Evolutionary conservation across 2,888 invertebrate species (phyloP), one percentile per base, ranked within the genome.

Genomic region (Nomada lathburiana): DNA sequence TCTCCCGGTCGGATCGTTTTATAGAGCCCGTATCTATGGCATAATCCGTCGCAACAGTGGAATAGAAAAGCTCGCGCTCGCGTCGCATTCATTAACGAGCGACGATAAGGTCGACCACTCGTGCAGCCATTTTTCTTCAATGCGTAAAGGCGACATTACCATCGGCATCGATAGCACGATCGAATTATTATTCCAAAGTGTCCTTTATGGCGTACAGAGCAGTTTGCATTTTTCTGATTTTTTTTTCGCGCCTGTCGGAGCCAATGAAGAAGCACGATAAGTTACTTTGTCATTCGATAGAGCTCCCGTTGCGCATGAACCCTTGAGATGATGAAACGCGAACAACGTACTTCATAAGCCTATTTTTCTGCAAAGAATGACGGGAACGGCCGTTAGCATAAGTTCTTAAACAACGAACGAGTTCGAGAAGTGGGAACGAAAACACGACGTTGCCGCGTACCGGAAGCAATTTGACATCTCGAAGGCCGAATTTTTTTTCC

Each of bases 21-120:
- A 71, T 64, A 59, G 57, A 75, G 76, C 23, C 42, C 55, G 59
- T 44, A 11, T 11, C 67, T 55, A 29, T 36, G 7, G 36, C 36
- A 36, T 29, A 57, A 80, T 42, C 13, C 79, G 13, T 55, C 13
- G 60, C 29, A 29, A 16, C 67, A 23, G 71, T 52, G 59, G 20
- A n/a, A 59, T 74, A 23, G 20, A 62, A 3, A 67, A 55, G 50
- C 70, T 71, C 47, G 47, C 65, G 26, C 52, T 70, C 36, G 55
- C 47, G 65, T 53, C 67, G 72, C 68, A 68, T 69, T 76, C 63
- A 68, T 82, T 81, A 70, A 82, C 36, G 81, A 80, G 55, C 64
- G 60, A 71, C 80, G 44, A 72, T 79, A 79, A 81, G 81, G 81
- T 80, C 81, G 67, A 81, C 82, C 67, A 57, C 65, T 82, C 70